Base-by-base conservation (phyloP, 2,797 vertebrate species). In the Allenopithecus nigroviridis region DNA sequence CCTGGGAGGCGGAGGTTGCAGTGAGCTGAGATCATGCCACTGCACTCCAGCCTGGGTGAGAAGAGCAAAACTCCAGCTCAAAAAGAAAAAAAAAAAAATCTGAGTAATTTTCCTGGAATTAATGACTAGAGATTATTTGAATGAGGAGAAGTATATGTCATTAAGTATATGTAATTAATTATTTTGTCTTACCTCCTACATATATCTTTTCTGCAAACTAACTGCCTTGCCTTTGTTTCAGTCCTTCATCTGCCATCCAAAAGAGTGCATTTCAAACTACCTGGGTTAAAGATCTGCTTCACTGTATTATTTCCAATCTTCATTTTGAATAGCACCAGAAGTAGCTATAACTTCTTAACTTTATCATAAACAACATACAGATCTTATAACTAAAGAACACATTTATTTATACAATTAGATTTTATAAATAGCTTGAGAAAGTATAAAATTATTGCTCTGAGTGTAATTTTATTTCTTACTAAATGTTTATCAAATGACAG, bases 251-350 rank as follows among this genome's bases (percentile, higher is more conserved):
- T 68, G 43, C 5, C 78, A 80, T 79, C 70, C 26, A 84, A 8
- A 74, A 70, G 64, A 95, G 68, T 97, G 84, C 8, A 94, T 84
- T 30, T 81, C 30, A 95, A 95, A 74, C 28, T 91, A 83, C 84
- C 75, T 41, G 57, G 43, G 19, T 13, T 88, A 78, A 87, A 89
- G 41, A 88, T 57, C 2, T 1, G 30, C n/a, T 94, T 83, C 46
- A 91, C 13, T 87, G 19, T 78, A 14, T 84, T 88, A 96, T 79
- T 92, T 85, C 17, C 10, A 64, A 84, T 33, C 10, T 80, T 50
- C 21, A 41, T 12, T 61, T 80, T 93, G 11, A 79, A 93, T 50
- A 89, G 26, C 24, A 70, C 2, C 14, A 48, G 11, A 94, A 92
- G 22, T 28, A 95, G n/a, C 36, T 83, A 28, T 86, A 83, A 72